Evolutionary conservation across 2,113 vertebrate species (phyloP), one percentile per base, ranked within the genome.

Genomic region (Macaca nemestrina): DNA sequence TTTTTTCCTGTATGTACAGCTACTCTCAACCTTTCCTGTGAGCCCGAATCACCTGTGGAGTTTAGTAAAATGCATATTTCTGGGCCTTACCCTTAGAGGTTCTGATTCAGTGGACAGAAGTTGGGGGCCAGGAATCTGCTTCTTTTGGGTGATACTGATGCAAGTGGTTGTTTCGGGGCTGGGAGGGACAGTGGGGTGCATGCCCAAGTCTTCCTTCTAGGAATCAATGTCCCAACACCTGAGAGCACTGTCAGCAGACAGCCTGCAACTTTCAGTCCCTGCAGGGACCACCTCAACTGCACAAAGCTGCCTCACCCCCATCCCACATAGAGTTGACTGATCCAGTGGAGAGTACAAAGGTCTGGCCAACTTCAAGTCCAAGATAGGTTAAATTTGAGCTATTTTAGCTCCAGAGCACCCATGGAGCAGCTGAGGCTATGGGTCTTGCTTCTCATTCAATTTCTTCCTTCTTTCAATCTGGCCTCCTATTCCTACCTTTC

Each of bases 371-470:
- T 45, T 2, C 11, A 17, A 64, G 61, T 22, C n/a, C 12, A 32
- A 88, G 22, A 12, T 3, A 52, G 32, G 7, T 61, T 50, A 48
- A 73, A 10, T 55, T 11, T 61, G 48, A 57, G 52, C 40, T 25
- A 8, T 57, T 81, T 64, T 13, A 75, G n/a, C 18, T 52, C 20
- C 38, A 25, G 22, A 70, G 40, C 3, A 7, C 48, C 17, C 16
- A 8, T 8, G 48, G 17, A 8, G 1, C 0, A 4, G 14, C 13
- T 27, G 13, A 72, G n/a, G 73, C 25, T 40, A 3, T 17, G 22
- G 43, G 20, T 22, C 38, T 70, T 45, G 20, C 50, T 52, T 88
- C 27, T 38, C 1, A 67, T 12, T 81, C 43, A 38, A 1, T 3
- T 81, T 86, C 32, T 40, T 9, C 43, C 25, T 75, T 38, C 8